A percentile compares a stretch with the other conserved stretches of the same genome.
phyloP scores from a whole-genome alignment of 2,113 vertebrate genomes.

The Limanda limanda region DNA sequence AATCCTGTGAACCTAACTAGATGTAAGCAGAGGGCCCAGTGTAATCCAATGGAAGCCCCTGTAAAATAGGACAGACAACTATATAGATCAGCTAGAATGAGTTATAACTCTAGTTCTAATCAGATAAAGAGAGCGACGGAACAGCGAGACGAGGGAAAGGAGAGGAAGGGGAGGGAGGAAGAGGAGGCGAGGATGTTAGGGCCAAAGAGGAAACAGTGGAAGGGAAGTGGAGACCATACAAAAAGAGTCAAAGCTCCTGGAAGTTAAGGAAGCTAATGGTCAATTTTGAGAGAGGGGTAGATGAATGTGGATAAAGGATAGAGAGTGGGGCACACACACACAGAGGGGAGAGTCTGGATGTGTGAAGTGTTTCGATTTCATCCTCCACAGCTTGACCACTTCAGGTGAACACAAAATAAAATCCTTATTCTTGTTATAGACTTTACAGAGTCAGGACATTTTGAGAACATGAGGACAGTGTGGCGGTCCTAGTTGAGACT shows the following conservation, averaged over 20 bases:
- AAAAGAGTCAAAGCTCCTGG: conserved; percentile 15
- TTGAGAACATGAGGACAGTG: not conserved
- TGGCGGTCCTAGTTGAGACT: not conserved
- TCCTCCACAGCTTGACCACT: not conserved
- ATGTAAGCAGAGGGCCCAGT: conserved; percentile 56
- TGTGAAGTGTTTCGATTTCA: not conserved
- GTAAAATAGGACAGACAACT: conserved; percentile 64
- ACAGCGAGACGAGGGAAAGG: not conserved
- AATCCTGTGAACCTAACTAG: conserved; percentile 54
- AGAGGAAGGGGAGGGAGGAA: not conserved
- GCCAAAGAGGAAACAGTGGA: conserved; percentile 9
- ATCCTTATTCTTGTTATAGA: not conserved
- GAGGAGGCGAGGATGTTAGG: not conserved
- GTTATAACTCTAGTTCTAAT: conserved; percentile 67
- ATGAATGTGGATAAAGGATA: conserved; percentile 17
- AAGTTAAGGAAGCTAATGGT: conserved; percentile 27
- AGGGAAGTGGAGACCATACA: conserved; percentile 12
- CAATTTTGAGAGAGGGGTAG: conserved; percentile 25
- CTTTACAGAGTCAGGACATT: not conserved
- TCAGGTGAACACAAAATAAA: conserved; percentile 26
- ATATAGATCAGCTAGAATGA: conserved; percentile 61
- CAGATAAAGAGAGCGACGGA: conserved; percentile 55
- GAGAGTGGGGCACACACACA: not conserved
- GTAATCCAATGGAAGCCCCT: conserved; percentile 61
- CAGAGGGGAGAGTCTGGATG: not conserved